Base-by-base conservation (phyloP, 2,888 invertebrate genomes). In the Atrina japonica region DNA sequence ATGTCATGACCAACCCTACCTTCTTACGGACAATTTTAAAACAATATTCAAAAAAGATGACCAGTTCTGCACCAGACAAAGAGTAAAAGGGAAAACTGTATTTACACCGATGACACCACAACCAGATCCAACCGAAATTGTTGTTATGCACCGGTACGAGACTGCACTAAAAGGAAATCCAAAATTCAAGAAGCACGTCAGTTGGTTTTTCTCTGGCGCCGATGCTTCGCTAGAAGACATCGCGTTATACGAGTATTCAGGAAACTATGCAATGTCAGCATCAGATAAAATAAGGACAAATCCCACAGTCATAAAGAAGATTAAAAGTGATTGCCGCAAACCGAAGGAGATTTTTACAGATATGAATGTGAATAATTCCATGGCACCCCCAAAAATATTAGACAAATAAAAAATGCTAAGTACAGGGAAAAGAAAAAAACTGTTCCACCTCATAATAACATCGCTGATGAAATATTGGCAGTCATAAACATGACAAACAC, bases 361-460 rank as follows among this genome's bases (percentile, higher is more conserved):
- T 14, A 53, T 64, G 63, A 25, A 41, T 53, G 41, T 27, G 23
- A 27, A 64, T 16, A 41, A 64, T 27, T 64, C 63, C 5, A 25
- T 53, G 6, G 2, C 30, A 3, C 40, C 9, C 63, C 63, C 5
- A 49, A 27, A 21, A 41, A 64, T 14, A 41, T 43, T 11, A 64
- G 52, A 52, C 63, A 64, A 52, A 53, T 64, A 16, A 40, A 52
- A 41, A 53, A 64, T 41, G 43, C 23, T 21, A 64, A 64, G 23
- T 50, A 61, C 25, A 30, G 49, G 0, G 58, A 40, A 43, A 47
- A 35, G 6, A 35, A 35, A 11, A 35, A 35, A 35, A 35, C 35
- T 7, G 11, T 11, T 35, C 6, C 6, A 5, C 35, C 5, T 35
- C 14, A 3, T 2, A 40, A 40, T 25, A 50, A 63, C 23, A 41